These are phyloP conservation scores for Cirrhinus mrigala DNA, from an alignment of 2,797 vertebrate species.

Conservation along the genomic window DNA sequence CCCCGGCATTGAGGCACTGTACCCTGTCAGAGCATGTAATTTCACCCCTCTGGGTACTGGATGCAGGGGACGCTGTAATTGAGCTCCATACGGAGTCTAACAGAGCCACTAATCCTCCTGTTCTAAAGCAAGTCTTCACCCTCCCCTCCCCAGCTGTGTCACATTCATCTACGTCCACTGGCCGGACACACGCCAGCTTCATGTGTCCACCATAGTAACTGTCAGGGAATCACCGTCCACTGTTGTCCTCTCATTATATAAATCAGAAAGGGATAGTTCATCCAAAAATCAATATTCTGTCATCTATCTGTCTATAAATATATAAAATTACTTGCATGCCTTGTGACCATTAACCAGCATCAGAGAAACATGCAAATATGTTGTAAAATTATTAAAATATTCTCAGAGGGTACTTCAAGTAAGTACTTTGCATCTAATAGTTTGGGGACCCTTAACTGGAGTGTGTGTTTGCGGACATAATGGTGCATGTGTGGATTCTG, in stretches of 20 bases:
- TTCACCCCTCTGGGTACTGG: conserved; percentile 64
- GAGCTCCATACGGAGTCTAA: conserved; percentile 6
- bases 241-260: not conserved
- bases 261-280: not conserved
- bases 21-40: conserved; percentile 72
- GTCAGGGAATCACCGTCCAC: not conserved
- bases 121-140: conserved; percentile 11
- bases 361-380: not conserved
- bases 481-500: not conserved
- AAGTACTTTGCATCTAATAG: not conserved
- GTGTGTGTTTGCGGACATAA: conserved; percentile 5
- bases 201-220: not conserved
- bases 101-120: conserved; percentile 8
- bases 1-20: conserved; percentile 22
- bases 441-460: not conserved
- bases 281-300: not conserved
- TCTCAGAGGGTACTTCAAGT: not conserved
- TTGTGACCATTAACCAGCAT: not conserved
- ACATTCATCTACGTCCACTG: conserved; percentile 53
- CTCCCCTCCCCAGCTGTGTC: conserved; percentile 52
- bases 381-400: not conserved
- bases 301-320: too few species aligned
- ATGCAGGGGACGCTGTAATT: conserved; percentile 42
- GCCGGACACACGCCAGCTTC: not conserved
- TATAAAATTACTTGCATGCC: not conserved